These are phyloP conservation scores for Erannis defoliaria DNA, from an alignment of 2,888 invertebrate genomes.

Conservation along the genomic window DNA sequence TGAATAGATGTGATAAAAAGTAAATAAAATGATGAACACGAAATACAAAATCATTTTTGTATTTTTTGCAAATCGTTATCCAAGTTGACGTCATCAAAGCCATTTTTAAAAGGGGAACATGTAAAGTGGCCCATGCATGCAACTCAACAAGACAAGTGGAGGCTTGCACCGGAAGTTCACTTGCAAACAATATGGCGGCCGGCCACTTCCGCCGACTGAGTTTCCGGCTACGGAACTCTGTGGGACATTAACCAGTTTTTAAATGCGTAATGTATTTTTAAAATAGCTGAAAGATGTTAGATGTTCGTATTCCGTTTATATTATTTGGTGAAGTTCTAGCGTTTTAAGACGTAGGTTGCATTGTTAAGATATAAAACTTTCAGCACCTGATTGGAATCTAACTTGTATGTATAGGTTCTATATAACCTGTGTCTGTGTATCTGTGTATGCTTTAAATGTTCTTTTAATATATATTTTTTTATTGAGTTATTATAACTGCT, in stretches of 20 bases:
- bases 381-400: too few species aligned
- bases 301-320: background rate
- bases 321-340: too few species aligned
- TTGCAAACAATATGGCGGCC: constrained; percentile 71
- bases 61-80: background rate
- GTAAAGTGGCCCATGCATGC: constrained; percentile 43
- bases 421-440: too few species aligned
- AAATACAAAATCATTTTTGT: background rate
- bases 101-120: constrained; percentile 54
- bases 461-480: too few species aligned
- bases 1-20: too few species aligned
- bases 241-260: constrained; percentile 33
- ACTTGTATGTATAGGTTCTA: too few species aligned
- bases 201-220: constrained; percentile 64
- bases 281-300: constrained; percentile 6
- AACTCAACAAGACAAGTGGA: constrained; percentile 60
- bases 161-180: constrained; percentile 65
- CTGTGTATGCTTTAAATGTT: too few species aligned
- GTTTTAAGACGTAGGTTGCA: too few species aligned
- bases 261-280: constrained; percentile 31
- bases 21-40: too few species aligned
- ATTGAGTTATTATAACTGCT: too few species aligned
- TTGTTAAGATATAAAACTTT: too few species aligned
- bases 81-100: constrained; percentile 38
- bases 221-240: constrained; percentile 46